These are phyloP conservation scores for Achlya flavicornis DNA, from an alignment of 2,888 invertebrate genomes.

Conservation along the genomic window DNA sequence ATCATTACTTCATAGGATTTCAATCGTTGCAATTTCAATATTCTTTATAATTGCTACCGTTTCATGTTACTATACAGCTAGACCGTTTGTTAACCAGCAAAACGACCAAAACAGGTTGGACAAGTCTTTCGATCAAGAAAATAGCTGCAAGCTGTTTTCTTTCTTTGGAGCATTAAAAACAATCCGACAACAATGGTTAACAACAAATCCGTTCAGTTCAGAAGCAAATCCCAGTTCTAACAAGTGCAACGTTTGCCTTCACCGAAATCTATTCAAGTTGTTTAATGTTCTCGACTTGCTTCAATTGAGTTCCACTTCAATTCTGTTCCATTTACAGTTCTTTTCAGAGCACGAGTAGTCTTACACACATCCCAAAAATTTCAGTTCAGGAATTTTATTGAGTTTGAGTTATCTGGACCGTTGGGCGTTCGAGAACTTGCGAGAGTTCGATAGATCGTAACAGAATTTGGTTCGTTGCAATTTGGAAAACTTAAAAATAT, in stretches of 20 bases:
- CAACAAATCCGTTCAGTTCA: slow-evolving; percentile 17
- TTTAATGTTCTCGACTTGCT: slow-evolving; percentile 25
- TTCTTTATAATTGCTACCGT: neutral
- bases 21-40: neutral
- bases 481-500: neutral
- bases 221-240: slow-evolving; percentile 22
- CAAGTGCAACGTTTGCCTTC: slow-evolving; percentile 21
- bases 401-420: neutral
- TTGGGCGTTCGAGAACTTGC: neutral
- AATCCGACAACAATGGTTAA: slow-evolving; percentile 3
- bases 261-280: slow-evolving; percentile 25
- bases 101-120: neutral
- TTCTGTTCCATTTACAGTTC: slow-evolving; percentile 14
- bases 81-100: neutral
- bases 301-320: slow-evolving; percentile 20
- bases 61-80: neutral
- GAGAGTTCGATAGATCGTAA: neutral
- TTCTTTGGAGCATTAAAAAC: neutral
- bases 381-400: neutral
- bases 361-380: slow-evolving; percentile 1
- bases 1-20: neutral
- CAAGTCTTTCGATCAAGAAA: neutral
- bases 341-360: slow-evolving; percentile 9
- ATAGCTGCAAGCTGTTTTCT: neutral
- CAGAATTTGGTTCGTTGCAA: neutral